A percentile compares a stretch with the other conserved stretches of the same genome.
These are phyloP conservation scores for Drosophila ohnishii DNA, from an alignment of 1,140 invertebrate genomes.

Conservation along the genomic window DNA sequence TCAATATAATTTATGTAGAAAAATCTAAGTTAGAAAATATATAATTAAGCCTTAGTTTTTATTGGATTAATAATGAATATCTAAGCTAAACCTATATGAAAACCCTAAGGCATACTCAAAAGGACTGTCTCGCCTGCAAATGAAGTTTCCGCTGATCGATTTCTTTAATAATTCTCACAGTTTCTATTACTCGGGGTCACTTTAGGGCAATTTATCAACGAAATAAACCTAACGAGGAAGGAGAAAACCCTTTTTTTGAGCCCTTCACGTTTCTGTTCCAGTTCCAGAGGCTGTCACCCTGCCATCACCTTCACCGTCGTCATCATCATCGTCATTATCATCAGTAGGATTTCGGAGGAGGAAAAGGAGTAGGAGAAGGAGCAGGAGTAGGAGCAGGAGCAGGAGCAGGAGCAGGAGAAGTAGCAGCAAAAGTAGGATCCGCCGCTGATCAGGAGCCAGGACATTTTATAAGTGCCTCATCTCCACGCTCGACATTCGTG, in stretches of 20 bases:
- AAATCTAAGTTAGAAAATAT: background rate
- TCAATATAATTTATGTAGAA: too few species aligned
- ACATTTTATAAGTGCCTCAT: constrained; percentile 55
- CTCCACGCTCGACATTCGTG: constrained; percentile 61
- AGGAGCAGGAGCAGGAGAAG: background rate
- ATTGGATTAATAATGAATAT: background rate
- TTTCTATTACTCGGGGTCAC: constrained; percentile 34
- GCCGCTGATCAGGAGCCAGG: constrained; percentile 57
- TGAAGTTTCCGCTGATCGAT: constrained; percentile 11
- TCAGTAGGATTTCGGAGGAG: constrained; percentile 7
- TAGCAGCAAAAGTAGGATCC: background rate
- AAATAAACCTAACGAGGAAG: constrained; percentile 13
- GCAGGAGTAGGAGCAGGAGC: background rate
- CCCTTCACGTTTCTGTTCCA: constrained; percentile 20
- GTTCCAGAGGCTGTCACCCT: constrained; percentile 15
- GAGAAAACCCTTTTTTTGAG: constrained; percentile 27
- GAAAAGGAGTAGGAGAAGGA: background rate
- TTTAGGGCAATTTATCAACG: constrained; percentile 32
- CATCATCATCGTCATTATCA: constrained; percentile 46
- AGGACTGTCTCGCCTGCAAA: background rate
- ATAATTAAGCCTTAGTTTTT: background rate
- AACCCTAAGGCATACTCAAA: background rate
- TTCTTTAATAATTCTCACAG: constrained; percentile 11
- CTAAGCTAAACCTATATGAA: background rate
- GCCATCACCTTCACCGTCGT: constrained; percentile 29